phyloP scores from a whole-genome alignment of 2,888 invertebrate species.

The Drepana falcataria region DNA sequence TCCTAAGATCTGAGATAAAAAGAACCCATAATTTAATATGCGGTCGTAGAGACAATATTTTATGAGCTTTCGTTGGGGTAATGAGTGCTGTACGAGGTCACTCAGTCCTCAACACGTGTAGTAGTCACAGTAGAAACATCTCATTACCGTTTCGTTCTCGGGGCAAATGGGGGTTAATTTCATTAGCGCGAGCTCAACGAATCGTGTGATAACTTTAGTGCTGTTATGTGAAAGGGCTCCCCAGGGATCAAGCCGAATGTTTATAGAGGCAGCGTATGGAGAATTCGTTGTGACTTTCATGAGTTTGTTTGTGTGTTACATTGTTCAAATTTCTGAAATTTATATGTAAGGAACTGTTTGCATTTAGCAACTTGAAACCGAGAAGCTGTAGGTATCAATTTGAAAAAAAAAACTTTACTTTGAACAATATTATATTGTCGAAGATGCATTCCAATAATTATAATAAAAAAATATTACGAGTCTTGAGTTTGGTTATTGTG shows the following conservation, averaged over 20 bases:
- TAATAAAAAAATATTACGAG: too few relatives aligned
- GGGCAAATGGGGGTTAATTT: slow-evolving; percentile 72
- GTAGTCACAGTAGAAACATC: slow-evolving; percentile 34
- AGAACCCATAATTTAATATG: neutral
- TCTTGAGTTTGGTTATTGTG: too few relatives aligned
- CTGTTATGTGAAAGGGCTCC: slow-evolving; percentile 63
- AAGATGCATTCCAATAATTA: too few relatives aligned
- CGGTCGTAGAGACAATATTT: slow-evolving; percentile 6
- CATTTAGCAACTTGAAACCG: neutral
- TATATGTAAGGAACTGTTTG: neutral
- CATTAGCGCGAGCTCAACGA: slow-evolving; percentile 74
- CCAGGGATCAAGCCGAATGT: slow-evolving; percentile 51
- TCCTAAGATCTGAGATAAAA: neutral
- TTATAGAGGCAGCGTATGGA: slow-evolving; percentile 25
- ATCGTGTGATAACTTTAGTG: slow-evolving; percentile 77
- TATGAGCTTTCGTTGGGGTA: slow-evolving; percentile 18
- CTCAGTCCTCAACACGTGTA: neutral
- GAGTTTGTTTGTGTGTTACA: slow-evolving; percentile 36
- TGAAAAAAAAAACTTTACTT: too few relatives aligned
- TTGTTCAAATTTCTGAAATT: slow-evolving; percentile 9
- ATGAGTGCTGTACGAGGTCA: neutral
- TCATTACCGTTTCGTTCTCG: slow-evolving; percentile 65
- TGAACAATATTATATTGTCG: too few relatives aligned
- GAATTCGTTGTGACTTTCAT: slow-evolving; percentile 41
- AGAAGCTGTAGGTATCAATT: too few relatives aligned